A percentile compares a stretch with the other conserved stretches of the same genome.
phyloP scores from a whole-genome alignment of 53 echinoderm and acorn worm species.

The Zoroaster sp. region DNA sequence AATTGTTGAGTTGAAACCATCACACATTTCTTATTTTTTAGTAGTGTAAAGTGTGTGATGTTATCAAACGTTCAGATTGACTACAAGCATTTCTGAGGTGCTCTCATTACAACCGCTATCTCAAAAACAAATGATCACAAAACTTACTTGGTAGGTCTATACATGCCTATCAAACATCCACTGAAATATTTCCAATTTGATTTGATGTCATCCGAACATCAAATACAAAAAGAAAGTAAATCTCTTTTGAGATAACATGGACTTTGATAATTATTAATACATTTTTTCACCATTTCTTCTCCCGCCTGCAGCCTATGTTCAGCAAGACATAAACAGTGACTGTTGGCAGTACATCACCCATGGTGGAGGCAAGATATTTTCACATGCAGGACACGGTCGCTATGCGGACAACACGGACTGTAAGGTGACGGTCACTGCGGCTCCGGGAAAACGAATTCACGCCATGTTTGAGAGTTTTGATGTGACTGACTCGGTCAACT shows the following conservation, averaged over 20 bases:
- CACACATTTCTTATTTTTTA: no score
- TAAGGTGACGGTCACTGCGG: conserved; percentile 78
- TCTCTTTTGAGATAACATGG: background rate
- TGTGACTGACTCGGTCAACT: conserved; percentile 82
- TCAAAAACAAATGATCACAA: no score
- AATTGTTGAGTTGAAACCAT: no score
- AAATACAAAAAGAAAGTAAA: no score
- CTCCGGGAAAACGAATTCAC: conserved; percentile 55
- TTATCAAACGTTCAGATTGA: no score
- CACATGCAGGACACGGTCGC: conserved; percentile 72
- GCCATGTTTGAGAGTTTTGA: conserved; percentile 87
- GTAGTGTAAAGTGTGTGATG: no score
- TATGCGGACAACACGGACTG: conserved; percentile 91
- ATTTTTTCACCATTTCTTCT: background rate
- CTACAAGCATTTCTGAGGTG: no score
- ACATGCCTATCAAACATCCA: no score
- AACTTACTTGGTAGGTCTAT: no score
- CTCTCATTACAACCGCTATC: no score
- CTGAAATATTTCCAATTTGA: no score
- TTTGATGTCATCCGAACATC: no score
- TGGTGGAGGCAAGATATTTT: conserved; percentile 79
- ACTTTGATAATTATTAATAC: background rate
- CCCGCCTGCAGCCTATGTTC: conserved; percentile 51
- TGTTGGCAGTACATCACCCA: conserved; percentile 80
- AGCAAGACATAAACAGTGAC: conserved; percentile 53